Conservation (phyloP, 2,888 invertebrate genomes). For the Dioctria rufipes region DNA sequence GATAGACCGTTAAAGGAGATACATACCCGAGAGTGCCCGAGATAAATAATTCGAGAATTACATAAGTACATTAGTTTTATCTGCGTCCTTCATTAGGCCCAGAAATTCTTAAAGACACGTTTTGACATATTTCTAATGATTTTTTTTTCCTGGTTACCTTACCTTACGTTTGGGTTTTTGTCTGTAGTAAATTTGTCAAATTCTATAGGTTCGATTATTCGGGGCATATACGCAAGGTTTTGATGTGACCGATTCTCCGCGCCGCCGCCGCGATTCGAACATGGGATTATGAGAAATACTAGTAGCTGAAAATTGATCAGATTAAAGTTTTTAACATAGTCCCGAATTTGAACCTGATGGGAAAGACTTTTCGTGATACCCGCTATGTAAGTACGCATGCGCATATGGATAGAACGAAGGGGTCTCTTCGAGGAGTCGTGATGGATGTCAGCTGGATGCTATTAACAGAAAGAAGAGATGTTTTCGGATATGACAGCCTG, state of each 20-base stretch:
- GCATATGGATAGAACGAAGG: too few relatives aligned
- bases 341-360: background rate
- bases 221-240: background rate
- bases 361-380: too few relatives aligned
- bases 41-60: constrained; percentile 56
- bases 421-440: too few relatives aligned
- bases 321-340: constrained; percentile 31
- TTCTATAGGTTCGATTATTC: background rate
- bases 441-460: too few relatives aligned
- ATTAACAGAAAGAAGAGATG: background rate
- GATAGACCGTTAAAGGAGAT: background rate
- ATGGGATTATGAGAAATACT: constrained; percentile 37
- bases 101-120: background rate
- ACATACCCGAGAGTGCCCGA: constrained; percentile 37
- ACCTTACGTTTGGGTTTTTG: too few relatives aligned
- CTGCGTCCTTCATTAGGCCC: constrained; percentile 53
- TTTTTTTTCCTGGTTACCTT: background rate
- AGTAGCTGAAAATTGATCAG: constrained; percentile 45
- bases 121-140: background rate
- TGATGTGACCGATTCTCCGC: background rate
- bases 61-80: constrained; percentile 59
- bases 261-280: background rate
- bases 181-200: constrained; percentile 3
- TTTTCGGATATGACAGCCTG: background rate
- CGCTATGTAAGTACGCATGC: too few relatives aligned